These are phyloP conservation scores for Drosophila tanythrix DNA, from an alignment of 2,888 invertebrate species.

Conservation along the genomic window DNA sequence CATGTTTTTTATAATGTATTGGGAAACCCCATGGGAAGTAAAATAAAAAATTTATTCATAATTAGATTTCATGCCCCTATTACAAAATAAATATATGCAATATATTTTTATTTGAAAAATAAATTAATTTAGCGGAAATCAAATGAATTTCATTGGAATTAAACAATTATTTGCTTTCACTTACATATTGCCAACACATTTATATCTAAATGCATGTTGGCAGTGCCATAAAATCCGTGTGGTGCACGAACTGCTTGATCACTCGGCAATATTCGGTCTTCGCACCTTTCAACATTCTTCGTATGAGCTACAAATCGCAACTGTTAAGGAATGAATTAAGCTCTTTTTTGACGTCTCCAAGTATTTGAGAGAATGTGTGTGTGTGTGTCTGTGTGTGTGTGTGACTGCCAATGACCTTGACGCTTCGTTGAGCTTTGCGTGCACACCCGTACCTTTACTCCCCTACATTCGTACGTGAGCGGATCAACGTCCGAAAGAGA, in stretches of 20 bases:
- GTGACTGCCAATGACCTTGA: slow-evolving; percentile 2
- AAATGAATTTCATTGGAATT: not conserved
- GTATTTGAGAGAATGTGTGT: not conserved
- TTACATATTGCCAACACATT: not conserved
- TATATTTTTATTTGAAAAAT: not conserved
- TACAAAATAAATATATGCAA: not conserved
- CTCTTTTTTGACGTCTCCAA: not conserved
- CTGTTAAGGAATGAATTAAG: not conserved
- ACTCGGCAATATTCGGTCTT: not conserved
- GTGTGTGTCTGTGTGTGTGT: not conserved
- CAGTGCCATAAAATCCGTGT: not conserved
- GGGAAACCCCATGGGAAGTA: not conserved
- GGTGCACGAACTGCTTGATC: not conserved
- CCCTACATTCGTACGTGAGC: slow-evolving; percentile 16
- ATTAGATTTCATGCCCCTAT: not conserved
- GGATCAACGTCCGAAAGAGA: slow-evolving; percentile 4
- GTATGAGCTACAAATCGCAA: not conserved
- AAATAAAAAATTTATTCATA: not conserved
- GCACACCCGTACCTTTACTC: not conserved
- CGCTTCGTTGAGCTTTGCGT: slow-evolving; percentile 1
- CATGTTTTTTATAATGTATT: not conserved
- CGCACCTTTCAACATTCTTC: not conserved
- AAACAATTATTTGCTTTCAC: not conserved
- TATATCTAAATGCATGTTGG: not conserved
- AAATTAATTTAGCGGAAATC: not conserved